Percentiles rank a stretch among this genome's conserved stretches.
Conservation (phyloP, 53 echinoderm and acorn worm genomes). For the Astropecten irregularis region DNA sequence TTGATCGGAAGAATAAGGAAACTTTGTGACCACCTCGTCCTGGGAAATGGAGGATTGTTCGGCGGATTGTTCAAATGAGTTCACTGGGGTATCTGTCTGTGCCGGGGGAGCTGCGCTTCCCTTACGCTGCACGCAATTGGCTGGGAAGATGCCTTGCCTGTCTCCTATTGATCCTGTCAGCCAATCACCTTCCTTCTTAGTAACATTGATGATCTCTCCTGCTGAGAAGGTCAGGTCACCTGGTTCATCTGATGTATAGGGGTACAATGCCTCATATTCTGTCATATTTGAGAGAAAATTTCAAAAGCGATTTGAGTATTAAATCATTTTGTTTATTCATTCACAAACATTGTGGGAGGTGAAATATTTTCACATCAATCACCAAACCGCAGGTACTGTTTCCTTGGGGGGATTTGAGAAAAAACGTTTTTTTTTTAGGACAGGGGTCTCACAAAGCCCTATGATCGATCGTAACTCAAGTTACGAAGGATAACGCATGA, state of each 20-base stretch:
- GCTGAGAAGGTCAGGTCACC: constrained; percentile 81
- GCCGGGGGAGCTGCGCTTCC: neutral
- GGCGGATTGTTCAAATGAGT: neutral
- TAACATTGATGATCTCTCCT: constrained; percentile 73
- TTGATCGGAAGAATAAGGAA: constrained; percentile 72
- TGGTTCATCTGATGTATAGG: constrained; percentile 80
- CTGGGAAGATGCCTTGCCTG: constrained; percentile 86
- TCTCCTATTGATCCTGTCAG: constrained; percentile 86
- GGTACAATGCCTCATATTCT: constrained; percentile 73
- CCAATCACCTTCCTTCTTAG: constrained; percentile 93
- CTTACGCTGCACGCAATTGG: constrained; percentile 76
- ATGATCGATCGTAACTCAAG: too few species aligned
- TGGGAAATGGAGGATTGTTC: neutral
- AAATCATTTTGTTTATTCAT: too few species aligned
- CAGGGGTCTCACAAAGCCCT: too few species aligned
- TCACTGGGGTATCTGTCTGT: neutral
- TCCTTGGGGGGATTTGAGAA: neutral
- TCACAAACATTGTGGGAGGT: too few species aligned
- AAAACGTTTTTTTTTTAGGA: neutral
- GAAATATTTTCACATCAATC: neutral
- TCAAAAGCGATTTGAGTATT: too few species aligned
- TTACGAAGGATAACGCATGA: too few species aligned
- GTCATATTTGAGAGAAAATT: constrained; percentile 5
- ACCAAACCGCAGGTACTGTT: neutral
- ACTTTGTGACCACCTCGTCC: constrained; percentile 21